Evolutionary conservation across 2,113 vertebrate genomes (phyloP).

Genomic region (Phrynosoma platyrhinos): DNA sequence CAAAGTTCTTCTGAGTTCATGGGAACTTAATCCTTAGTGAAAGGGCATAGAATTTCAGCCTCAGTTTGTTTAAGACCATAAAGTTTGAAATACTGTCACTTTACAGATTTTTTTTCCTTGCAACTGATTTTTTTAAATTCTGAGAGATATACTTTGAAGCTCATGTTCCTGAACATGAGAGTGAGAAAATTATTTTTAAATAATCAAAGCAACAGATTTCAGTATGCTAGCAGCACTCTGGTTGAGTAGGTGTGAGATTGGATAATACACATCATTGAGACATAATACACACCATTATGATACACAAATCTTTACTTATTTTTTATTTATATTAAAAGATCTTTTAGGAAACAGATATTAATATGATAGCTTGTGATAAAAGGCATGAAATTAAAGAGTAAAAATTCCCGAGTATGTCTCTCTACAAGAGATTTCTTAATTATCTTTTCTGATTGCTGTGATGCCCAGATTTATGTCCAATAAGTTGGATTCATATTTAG

Average conservation of each 20-base stretch:
- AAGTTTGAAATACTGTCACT: not conserved
- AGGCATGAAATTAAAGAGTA: not conserved
- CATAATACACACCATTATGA: not conserved
- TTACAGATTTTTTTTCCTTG: no score
- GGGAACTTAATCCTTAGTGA: not conserved
- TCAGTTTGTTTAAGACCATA: not conserved
- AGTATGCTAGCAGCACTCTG: not conserved
- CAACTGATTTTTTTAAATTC: no score
- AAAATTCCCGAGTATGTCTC: not conserved
- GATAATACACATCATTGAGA: not conserved
- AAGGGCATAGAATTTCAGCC: not conserved
- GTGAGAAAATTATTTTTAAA: not conserved
- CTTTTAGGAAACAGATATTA: not conserved
- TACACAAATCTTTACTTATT: not conserved
- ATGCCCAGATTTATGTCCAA: not conserved
- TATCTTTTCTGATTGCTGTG: slow-evolving; percentile 20
- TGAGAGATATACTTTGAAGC: no score
- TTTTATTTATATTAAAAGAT: not conserved
- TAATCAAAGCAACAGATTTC: not conserved
- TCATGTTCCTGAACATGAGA: no score
- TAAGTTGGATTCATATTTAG: not conserved
- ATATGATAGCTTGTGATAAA: not conserved
- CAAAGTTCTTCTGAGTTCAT: not conserved
- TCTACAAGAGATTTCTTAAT: not conserved
- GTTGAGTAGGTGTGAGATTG: no score